Evolutionary conservation across 2,113 vertebrate species (phyloP).

Genomic region (Scophthalmus maximus): DNA sequence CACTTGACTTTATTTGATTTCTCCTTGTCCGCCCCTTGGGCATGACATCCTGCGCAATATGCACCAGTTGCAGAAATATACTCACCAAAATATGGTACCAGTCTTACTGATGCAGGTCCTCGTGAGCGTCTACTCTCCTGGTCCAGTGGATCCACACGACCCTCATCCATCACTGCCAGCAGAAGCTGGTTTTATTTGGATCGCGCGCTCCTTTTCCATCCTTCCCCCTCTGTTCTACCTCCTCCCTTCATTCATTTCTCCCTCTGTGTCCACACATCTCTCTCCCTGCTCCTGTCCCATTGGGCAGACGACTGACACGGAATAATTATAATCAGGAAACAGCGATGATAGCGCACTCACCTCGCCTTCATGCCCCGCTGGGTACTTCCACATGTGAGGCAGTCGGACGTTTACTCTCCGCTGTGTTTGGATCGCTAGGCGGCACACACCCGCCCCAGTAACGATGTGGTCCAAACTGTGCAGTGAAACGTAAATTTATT

Average conservation of each 20-base stretch:
- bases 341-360: background rate
- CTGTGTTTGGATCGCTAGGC: conserved; percentile 17
- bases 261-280: background rate
- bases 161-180: conserved; percentile 41
- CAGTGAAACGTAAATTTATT: conserved; percentile 34
- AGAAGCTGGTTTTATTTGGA: conserved; percentile 3
- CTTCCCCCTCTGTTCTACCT: background rate
- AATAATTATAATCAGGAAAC: conserved; percentile 47
- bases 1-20: background rate
- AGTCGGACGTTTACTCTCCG: conserved; percentile 16
- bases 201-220: background rate
- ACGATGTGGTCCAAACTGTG: background rate
- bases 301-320: background rate
- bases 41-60: no score
- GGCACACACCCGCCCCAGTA: no score
- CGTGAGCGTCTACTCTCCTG: conserved; percentile 21
- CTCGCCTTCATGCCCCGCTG: background rate
- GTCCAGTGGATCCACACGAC: conserved; percentile 13
- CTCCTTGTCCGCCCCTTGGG: background rate
- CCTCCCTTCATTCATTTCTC: background rate
- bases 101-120: conserved; percentile 13
- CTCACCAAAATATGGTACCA: conserved; percentile 1
- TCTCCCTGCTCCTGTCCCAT: background rate
- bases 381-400: conserved; percentile 15
- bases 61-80: conserved; percentile 9